These are phyloP conservation scores for Acanthaster planci DNA, from an alignment of 35 echinoderm and acorn worm genomes.

Conservation along the genomic window DNA sequence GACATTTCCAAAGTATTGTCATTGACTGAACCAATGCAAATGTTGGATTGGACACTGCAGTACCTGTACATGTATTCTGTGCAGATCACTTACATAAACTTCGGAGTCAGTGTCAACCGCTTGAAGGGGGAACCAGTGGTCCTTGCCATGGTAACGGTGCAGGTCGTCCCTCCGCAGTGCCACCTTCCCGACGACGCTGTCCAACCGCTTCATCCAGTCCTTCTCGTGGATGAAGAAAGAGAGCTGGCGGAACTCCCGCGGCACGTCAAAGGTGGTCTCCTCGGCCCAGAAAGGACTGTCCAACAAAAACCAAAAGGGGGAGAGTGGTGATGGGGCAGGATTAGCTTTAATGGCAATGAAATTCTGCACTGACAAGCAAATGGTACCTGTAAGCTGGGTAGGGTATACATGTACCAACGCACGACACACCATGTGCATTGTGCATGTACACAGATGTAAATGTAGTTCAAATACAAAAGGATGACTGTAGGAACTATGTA, in stretches of 20 bases:
- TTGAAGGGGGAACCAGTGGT: conserved; percentile 82
- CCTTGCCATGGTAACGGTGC: conserved; percentile 77
- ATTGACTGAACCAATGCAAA: too few relatives aligned
- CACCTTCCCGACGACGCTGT: conserved; percentile 75
- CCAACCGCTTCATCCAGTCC: conserved; percentile 82
- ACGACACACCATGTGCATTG: too few relatives aligned
- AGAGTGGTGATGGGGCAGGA: background rate
- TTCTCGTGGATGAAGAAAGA: conserved; percentile 96
- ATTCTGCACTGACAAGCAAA: background rate
- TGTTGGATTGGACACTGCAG: too few relatives aligned
- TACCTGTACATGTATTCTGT: too few relatives aligned
- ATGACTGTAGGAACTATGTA: too few relatives aligned
- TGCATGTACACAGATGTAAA: too few relatives aligned
- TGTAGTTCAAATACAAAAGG: too few relatives aligned
- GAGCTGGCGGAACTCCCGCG: conserved; percentile 82
- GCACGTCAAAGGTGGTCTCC: conserved; percentile 92
- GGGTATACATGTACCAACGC: too few relatives aligned
- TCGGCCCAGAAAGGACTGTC: conserved; percentile 93
- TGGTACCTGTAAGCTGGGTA: too few relatives aligned
- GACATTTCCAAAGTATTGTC: too few relatives aligned
- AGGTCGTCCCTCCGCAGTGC: conserved; percentile 77
- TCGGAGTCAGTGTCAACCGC: conserved; percentile 89
- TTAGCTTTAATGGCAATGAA: background rate
- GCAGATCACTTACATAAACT: conserved; percentile 74
- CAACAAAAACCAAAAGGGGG: background rate